These are phyloP conservation scores for Aphis gossypii DNA, from an alignment of 1,140 invertebrate genomes.

Conservation along the genomic window DNA sequence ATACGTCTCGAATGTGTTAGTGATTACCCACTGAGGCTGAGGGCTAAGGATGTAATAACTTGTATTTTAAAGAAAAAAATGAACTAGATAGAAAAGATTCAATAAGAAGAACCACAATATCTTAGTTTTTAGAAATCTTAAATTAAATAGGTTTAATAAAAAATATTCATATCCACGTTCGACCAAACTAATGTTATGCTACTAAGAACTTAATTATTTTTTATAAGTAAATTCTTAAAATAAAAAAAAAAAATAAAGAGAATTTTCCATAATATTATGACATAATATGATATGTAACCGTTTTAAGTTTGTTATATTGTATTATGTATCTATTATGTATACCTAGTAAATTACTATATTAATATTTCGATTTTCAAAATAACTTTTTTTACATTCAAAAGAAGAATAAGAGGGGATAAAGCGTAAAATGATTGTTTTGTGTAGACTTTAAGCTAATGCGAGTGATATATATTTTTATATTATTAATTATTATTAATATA, in stretches of 20 bases:
- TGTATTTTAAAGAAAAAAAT: neutral
- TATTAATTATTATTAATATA: neutral
- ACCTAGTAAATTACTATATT: neutral
- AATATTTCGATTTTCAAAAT: neutral
- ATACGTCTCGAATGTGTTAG: neutral
- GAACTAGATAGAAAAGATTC: neutral
- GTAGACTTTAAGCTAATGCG: neutral
- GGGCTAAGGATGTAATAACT: neutral
- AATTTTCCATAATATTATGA: neutral
- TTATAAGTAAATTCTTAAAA: neutral
- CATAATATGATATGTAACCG: too few species aligned
- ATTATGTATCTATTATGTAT: too few species aligned
- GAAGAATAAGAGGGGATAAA: neutral
- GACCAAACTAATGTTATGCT: neutral
- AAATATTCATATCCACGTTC: neutral
- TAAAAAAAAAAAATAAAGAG: neutral
- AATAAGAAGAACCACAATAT: neutral
- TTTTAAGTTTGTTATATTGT: neutral
- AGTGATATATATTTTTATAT: neutral
- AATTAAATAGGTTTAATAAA: slow-evolving; percentile 2
- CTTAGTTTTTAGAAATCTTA: neutral
- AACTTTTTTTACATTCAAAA: neutral
- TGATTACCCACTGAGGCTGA: neutral
- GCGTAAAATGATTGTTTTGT: neutral
- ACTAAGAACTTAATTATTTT: neutral